A percentile compares a stretch with the other conserved stretches of the same genome.
Evolutionary conservation across 2,113 vertebrate species (phyloP).

Genomic region (Colinus virginianus): DNA sequence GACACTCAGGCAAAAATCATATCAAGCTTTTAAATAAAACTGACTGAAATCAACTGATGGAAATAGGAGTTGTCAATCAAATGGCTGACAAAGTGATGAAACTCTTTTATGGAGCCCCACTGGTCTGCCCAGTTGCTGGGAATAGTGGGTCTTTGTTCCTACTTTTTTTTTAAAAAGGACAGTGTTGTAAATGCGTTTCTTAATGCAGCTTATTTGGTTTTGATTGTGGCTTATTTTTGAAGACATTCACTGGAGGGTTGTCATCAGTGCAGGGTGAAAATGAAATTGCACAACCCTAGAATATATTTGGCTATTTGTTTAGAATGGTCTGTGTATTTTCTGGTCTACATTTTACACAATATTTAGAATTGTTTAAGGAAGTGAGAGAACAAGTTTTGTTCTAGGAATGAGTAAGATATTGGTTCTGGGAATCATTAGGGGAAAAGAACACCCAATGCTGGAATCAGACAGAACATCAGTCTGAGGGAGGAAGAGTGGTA

Average conservation of each 20-base stretch:
- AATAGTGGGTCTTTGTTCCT: background rate
- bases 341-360: constrained; percentile 50
- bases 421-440: background rate
- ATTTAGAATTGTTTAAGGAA: background rate
- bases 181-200: background rate
- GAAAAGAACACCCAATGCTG: background rate
- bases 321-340: constrained; percentile 42
- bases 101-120: background rate
- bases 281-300: constrained; percentile 30
- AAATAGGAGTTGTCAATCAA: background rate
- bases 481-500: background rate
- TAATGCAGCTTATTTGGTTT: background rate
- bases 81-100: background rate
- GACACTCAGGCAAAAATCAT: background rate
- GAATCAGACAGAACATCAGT: background rate
- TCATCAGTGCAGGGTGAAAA: background rate
- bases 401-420: background rate
- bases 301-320: constrained; percentile 37
- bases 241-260: background rate
- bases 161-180: background rate
- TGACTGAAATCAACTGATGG: background rate
- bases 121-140: background rate
- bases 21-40: background rate
- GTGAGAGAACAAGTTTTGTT: background rate
- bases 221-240: background rate